Evolutionary conservation across 2,888 invertebrate species (phyloP).

Genomic region (Stegophylla sp.): DNA sequence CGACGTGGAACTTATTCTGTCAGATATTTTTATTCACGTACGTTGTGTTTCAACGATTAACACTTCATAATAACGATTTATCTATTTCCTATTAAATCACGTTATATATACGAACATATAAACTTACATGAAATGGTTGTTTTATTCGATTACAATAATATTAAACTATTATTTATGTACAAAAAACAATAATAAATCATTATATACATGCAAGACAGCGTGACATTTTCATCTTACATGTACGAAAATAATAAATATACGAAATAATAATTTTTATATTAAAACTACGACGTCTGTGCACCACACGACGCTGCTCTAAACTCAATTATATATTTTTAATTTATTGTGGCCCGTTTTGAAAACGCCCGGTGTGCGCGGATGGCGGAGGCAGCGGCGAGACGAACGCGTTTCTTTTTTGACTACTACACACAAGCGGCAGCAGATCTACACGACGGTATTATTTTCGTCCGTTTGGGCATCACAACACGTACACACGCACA

Average conservation of each 20-base stretch:
- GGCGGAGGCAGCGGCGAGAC: constrained; percentile 17
- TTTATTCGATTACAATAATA: too few species aligned
- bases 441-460: constrained; percentile 46
- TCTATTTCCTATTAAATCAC: too few species aligned
- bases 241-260: background rate
- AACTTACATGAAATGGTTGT: too few species aligned
- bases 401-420: constrained; percentile 49
- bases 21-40: too few species aligned
- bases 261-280: background rate
- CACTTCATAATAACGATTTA: too few species aligned
- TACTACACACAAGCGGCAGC: constrained; percentile 1
- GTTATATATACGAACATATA: too few species aligned
- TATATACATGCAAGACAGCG: too few species aligned
- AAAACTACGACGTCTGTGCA: constrained; percentile 1
- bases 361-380: constrained; percentile 56
- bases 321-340: background rate
- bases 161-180: too few species aligned
- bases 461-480: constrained; percentile 57
- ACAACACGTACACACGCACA: constrained; percentile 41
- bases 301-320: background rate
- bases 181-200: too few species aligned
- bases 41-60: too few species aligned
- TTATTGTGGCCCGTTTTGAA: constrained; percentile 25
- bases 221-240: too few species aligned
- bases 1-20: too few species aligned